phyloP scores from a whole-genome alignment of 2,113 vertebrate genomes.

The Boleophthalmus pectinirostris region DNA sequence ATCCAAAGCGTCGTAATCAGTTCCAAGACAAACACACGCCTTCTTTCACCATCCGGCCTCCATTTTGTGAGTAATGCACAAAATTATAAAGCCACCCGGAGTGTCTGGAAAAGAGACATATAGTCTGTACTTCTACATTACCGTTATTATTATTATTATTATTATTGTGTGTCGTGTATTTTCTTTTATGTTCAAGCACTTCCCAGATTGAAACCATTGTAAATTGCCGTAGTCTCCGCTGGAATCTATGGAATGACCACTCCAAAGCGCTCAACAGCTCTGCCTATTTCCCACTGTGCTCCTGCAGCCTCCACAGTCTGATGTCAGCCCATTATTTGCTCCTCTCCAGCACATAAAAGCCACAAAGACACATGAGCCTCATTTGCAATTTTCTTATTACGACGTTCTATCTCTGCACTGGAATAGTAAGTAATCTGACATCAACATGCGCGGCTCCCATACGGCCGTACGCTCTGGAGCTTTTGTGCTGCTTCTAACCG shows the following conservation, averaged over 20 bases:
- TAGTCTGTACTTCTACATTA: too few relatives aligned
- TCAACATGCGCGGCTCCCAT: slow-evolving; percentile 5
- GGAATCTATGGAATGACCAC: neutral
- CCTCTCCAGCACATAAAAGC: neutral
- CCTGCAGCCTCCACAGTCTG: neutral
- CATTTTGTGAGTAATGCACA: too few relatives aligned
- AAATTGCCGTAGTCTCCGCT: neutral
- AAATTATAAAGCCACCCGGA: too few relatives aligned
- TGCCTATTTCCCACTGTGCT: neutral
- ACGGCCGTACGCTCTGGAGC: neutral
- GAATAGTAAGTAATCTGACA: slow-evolving; percentile 20
- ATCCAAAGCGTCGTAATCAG: too few relatives aligned
- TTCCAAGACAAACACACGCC: too few relatives aligned
- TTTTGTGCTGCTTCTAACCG: slow-evolving; percentile 7
- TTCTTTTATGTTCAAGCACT: neutral
- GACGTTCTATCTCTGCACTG: neutral
- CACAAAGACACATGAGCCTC: neutral
- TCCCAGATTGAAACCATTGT: neutral
- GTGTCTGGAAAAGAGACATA: too few relatives aligned
- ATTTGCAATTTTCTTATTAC: slow-evolving; percentile 11
- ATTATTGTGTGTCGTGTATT: neutral
- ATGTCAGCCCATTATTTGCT: neutral
- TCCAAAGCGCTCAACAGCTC: neutral
- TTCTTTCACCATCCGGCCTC: too few relatives aligned
- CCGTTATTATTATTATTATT: too few relatives aligned